phyloP scores from a whole-genome alignment of 2,113 vertebrate species.

The Scartelaos histophorus region DNA sequence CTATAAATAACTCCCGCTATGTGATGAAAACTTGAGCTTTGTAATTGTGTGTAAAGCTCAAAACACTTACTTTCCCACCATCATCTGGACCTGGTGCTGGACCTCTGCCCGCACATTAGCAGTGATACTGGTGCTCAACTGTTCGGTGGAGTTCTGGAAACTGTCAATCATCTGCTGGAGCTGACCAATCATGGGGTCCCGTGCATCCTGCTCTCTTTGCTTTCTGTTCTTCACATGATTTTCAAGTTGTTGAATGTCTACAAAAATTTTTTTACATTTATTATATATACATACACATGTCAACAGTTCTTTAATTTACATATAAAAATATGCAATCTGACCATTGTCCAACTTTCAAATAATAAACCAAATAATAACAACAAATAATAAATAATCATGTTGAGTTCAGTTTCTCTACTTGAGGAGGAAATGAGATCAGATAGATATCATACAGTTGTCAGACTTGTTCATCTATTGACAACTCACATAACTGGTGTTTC shows the following conservation, averaged over 20 bases:
- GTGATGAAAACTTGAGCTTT: not conserved
- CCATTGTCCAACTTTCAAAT: too few species aligned
- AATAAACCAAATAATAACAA: too few species aligned
- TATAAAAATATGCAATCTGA: too few species aligned
- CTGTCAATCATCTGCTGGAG: conserved; percentile 86
- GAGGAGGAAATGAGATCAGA: too few species aligned
- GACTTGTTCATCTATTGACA: not conserved
- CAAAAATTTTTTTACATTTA: not conserved
- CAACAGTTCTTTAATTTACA: too few species aligned
- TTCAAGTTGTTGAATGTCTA: conserved; percentile 96
- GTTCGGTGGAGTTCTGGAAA: conserved; percentile 87
- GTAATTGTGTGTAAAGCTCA: not conserved
- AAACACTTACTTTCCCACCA: conserved; percentile 88
- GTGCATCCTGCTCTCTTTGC: conserved; percentile 85
- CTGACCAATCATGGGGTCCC: conserved; percentile 85
- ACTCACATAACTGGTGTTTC: not conserved
- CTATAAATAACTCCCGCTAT: not conserved
- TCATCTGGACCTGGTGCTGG: conserved; percentile 92
- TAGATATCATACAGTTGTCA: too few species aligned
- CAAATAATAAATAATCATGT: too few species aligned
- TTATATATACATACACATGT: too few species aligned
- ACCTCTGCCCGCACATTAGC: conserved; percentile 86
- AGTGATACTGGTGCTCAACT: conserved; percentile 83
- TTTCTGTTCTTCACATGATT: conserved; percentile 87
- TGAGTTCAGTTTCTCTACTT: too few species aligned